Evolutionary conservation across 2,797 vertebrate genomes (phyloP).

Genomic region (Cetoscarus ocellatus): DNA sequence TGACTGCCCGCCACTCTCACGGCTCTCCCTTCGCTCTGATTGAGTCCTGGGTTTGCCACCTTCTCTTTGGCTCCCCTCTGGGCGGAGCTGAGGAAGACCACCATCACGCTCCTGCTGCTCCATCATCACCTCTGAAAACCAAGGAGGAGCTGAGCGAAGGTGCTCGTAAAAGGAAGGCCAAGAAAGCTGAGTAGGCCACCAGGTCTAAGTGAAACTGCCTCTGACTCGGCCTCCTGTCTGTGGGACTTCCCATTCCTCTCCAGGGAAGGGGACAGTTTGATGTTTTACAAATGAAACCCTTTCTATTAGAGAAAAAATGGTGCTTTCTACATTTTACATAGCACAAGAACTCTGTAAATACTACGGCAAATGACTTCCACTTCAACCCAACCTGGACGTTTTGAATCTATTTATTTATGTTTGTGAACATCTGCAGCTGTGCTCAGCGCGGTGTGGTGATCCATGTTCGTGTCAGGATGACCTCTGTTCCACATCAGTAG

Average conservation of each 20-base stretch:
- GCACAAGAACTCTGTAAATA: constrained; percentile 81
- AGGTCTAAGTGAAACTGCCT: constrained; percentile 44
- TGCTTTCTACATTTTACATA: constrained; percentile 76
- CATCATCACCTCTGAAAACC: constrained; percentile 87
- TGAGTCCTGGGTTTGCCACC: constrained; percentile 89
- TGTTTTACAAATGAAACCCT: constrained; percentile 68
- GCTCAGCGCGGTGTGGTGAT: constrained; percentile 54
- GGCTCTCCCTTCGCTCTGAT: constrained; percentile 92
- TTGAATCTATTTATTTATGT: constrained; percentile 70
- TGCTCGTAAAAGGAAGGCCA: constrained; percentile 93
- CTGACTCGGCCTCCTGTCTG: constrained; percentile 55
- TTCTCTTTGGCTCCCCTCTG: constrained; percentile 90
- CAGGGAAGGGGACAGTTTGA: constrained; percentile 70
- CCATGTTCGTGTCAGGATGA: constrained; percentile 2
- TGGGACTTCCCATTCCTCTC: constrained; percentile 68
- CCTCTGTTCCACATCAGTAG: constrained; percentile 35
- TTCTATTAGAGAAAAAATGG: constrained; percentile 72
- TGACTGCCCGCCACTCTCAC: constrained; percentile 97
- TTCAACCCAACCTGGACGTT: constrained; percentile 61
- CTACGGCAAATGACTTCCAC: constrained; percentile 63
- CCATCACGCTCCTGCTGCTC: constrained; percentile 72
- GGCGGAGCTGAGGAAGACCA: constrained; percentile 83
- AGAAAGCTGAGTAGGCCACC: constrained; percentile 92
- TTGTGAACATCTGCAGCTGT: constrained; percentile 62
- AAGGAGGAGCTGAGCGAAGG: constrained; percentile 96